Conservation (phyloP, 2,113 vertebrate species). For the Tursiops truncatus region DNA sequence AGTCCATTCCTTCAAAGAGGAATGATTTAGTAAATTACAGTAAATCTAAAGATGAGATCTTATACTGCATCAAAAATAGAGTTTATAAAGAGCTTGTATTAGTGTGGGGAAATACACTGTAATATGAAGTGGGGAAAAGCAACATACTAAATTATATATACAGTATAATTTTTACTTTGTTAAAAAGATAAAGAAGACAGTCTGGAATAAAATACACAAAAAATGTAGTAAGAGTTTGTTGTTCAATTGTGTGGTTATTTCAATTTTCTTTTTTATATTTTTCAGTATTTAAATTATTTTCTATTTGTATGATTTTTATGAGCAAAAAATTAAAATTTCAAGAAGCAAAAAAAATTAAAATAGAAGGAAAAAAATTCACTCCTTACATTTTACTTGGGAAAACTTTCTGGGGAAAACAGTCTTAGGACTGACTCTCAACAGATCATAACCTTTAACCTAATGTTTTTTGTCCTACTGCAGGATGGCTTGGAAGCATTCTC, state of each 20-base stretch:
- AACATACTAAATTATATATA: conserved; percentile 7
- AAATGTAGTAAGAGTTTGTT: neutral
- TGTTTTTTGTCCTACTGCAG: neutral
- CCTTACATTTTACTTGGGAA: conserved; percentile 1
- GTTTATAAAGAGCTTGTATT: neutral
- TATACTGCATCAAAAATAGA: neutral
- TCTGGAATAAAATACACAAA: neutral
- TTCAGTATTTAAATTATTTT: conserved; percentile 48
- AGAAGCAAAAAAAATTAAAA: conserved; percentile 34
- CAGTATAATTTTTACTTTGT: neutral
- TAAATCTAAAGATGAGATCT: conserved; percentile 19
- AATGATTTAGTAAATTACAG: neutral
- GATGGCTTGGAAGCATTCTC: neutral
- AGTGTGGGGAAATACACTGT: neutral
- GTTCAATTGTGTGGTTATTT: neutral
- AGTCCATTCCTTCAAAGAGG: neutral
- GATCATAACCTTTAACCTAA: neutral
- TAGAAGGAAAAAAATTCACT: conserved; percentile 15
- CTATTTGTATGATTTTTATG: conserved; percentile 8
- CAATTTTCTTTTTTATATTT: neutral
- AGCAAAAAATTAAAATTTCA: conserved; percentile 38
- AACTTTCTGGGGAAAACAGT: neutral
- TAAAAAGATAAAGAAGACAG: neutral
- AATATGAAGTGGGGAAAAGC: neutral
- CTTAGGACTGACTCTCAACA: neutral